Evolutionary conservation across 2,888 invertebrate species (phyloP).

Genomic region (Adelognathus sp.): DNA sequence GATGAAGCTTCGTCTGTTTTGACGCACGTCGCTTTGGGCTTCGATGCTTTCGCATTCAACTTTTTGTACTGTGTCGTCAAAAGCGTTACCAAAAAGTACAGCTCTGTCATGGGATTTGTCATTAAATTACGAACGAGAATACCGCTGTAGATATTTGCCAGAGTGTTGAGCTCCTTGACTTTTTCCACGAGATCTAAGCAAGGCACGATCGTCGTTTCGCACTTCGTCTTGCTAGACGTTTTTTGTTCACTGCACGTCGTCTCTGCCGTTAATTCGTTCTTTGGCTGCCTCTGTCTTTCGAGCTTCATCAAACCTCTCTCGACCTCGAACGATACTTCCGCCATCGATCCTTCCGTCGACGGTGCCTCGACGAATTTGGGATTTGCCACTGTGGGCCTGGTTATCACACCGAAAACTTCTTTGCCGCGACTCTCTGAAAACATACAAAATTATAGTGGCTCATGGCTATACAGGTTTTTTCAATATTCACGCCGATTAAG

Average conservation of each 20-base stretch:
- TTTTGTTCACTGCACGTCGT: constrained; percentile 17
- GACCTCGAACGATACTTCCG: constrained; percentile 67
- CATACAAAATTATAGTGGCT: constrained; percentile 2
- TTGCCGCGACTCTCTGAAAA: constrained; percentile 61
- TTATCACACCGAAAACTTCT: constrained; percentile 68
- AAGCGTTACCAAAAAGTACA: constrained; percentile 87
- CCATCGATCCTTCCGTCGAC: constrained; percentile 66
- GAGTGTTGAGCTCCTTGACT: constrained; percentile 82
- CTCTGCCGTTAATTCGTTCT: constrained; percentile 44
- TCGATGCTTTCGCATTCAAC: constrained; percentile 5
- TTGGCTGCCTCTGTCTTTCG: constrained; percentile 70
- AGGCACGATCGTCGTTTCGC: constrained; percentile 78
- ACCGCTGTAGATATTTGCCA: constrained; percentile 84
- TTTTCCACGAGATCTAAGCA: constrained; percentile 81
- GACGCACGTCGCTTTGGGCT: neutral
- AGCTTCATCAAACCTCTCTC: constrained; percentile 71
- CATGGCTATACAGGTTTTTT: too few species aligned
- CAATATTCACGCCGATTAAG: too few species aligned
- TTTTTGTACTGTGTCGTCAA: constrained; percentile 82
- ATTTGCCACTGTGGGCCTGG: constrained; percentile 68
- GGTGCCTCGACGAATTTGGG: constrained; percentile 70
- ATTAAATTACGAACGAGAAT: constrained; percentile 85
- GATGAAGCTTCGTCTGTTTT: constrained; percentile 2
- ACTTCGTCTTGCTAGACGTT: constrained; percentile 30
- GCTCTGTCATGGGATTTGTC: constrained; percentile 86